Evolutionary conservation across 2,113 vertebrate species (phyloP), one percentile per base, ranked within the genome.

Genomic region (Podarcis cretensis): DNA sequence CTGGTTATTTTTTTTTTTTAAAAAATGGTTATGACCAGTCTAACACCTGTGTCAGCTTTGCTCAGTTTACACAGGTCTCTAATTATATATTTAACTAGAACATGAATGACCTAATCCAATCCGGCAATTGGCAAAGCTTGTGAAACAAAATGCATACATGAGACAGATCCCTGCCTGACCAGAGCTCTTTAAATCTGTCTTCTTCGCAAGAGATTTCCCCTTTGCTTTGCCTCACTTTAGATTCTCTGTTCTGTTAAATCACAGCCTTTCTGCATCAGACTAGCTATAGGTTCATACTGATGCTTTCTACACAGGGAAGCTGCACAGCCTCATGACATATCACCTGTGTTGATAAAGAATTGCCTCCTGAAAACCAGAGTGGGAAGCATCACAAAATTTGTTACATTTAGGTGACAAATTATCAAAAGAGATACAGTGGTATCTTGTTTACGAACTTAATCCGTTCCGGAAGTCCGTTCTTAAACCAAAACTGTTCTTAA

Each of bases 81-180:
- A 95, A 95, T 95, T 95, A 95, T 89, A 80, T 63, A 86, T 95
- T 96, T 95, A 95, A 95, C 94, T 90, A 93, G 90, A 94, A 93
- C 87, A 82, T 89, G 92, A 95, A 94, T 91, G 91, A 96, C 94
- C 91, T 95, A 95, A 95, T 93, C 93, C 95, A 93, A 90, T 69
- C 88, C 87, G 90, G 87, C 89, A 94, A 95, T 65, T 91, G 94
- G 92, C 79, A 89, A 93, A 90, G 63, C 3, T 0, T 0, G 81
- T 63, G 87, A 93, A 93, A 93, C 57, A 89, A 93, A 92, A 81
- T 1, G 68, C 18, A 69, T 63, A n/a, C 2, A 86, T 12, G 10
- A 40, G 71, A 6, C 68, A 69, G 66, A 16, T 25, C 82, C n/a
- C 57, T 32, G 83, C 37, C 82, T 30, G 59, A 83, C 73, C 27